Percentiles rank a stretch among this genome's conserved stretches.
These are phyloP conservation scores for Lagria hirta DNA, from an alignment of 2,888 invertebrate genomes.

Conservation along the genomic window DNA sequence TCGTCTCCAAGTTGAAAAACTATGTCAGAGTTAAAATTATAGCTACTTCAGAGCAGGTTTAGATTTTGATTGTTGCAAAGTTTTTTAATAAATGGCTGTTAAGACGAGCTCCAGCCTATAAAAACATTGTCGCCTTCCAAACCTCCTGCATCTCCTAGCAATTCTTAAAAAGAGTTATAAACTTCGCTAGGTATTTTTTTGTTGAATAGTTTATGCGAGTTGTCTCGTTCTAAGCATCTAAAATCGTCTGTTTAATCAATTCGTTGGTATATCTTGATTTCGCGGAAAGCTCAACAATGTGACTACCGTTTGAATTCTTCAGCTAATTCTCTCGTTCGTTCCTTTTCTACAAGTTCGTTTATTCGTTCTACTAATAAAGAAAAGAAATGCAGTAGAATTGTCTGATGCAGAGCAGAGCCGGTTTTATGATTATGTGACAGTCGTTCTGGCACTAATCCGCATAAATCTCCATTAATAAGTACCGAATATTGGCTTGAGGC, in stretches of 20 bases:
- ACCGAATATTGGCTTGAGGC: conserved; percentile 8
- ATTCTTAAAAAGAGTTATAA: no score
- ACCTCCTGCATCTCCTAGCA: no score
- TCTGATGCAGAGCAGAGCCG: conserved; percentile 9
- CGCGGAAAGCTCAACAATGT: conserved; percentile 27
- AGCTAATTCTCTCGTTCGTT: conserved; percentile 22
- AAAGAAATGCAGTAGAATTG: conserved; percentile 1
- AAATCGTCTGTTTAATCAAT: conserved; percentile 11
- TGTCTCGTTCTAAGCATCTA: no score
- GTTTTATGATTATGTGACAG: conserved; percentile 18
- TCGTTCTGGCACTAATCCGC: conserved; percentile 18
- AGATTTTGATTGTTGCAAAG: no score
- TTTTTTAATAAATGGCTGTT: no score
- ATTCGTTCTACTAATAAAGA: conserved; percentile 14
- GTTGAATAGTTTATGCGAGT: conserved; percentile 14
- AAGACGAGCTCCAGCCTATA: no score
- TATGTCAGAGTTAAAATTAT: no score
- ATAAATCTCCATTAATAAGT: conserved; percentile 15
- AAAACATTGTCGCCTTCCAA: no score
- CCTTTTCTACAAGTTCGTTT: no score
- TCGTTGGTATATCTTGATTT: conserved; percentile 25
- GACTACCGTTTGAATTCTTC: conserved; percentile 36
- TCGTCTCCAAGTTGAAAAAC: no score
- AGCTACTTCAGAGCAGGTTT: no score
- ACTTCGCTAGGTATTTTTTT: conserved; percentile 3